Base-by-base conservation (phyloP, 2,113 vertebrate genomes). In the Planiliza haematocheilus region DNA sequence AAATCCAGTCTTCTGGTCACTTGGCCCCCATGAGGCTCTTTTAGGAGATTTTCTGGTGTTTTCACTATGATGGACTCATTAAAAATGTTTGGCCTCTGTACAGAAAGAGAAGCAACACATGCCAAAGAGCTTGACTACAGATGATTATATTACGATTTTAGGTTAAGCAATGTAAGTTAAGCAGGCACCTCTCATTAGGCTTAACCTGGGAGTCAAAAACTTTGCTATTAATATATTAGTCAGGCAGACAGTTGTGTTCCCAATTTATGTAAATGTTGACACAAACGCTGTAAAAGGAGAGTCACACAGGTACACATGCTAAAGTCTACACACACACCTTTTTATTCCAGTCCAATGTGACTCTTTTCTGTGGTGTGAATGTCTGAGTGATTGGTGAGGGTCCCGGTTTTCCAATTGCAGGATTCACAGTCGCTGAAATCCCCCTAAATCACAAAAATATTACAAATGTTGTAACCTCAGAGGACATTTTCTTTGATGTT, bases 1-100 rank as follows among this genome's bases (percentile, higher is more conserved):
- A 93, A 92, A 79, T 91, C 79, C 65, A 92, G 81, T 18, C 57
- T 70, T 53, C 34, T 75, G 55, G 39, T 45, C 3, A 41, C 39
- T 0, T 71, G 52, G 8, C 42, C 1, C 4, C 37, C 8, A 9
- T 8, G n/a, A 2, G 42, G 79, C 24, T 71, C 82, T 65, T 77
- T 73, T 5, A 53, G 62, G 16, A 49, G 16, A 9, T 24, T 66
- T 56, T 79, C 64, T 52, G 71, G 65, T 45, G 46, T 36, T n/a
- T 67, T 84, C 12, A 48, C 24, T 10, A 34, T 0, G 18, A 79
- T n/a, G 10, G 55, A 57, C 7, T 89, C 66, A 58, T 43, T 45
- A 38, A 76, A 73, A 53, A 66, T 17, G 20, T 43, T 77, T 70
- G 81, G 63, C 65, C 45, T 84, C 90, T 91, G 83, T 34, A 72